A percentile compares a stretch with the other conserved stretches of the same genome.
These are phyloP conservation scores for Arge pagana DNA, from an alignment of 2,888 invertebrate species.

Conservation along the genomic window DNA sequence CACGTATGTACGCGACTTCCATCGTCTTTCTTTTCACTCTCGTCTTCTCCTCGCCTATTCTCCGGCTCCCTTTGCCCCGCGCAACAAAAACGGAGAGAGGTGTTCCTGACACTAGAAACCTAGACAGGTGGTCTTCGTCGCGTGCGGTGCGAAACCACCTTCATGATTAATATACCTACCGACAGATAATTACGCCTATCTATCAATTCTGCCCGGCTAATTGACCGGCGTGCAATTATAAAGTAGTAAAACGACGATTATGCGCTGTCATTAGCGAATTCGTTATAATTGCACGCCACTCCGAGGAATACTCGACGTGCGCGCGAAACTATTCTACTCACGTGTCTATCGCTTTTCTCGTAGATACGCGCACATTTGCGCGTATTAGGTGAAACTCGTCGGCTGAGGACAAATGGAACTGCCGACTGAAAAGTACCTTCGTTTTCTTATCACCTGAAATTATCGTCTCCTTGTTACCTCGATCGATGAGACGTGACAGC, in stretches of 20 bases:
- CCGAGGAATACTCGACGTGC: not conserved
- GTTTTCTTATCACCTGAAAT: too few species aligned
- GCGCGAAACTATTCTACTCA: not conserved
- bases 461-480: too few species aligned
- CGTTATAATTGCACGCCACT: not conserved
- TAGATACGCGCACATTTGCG: too few species aligned
- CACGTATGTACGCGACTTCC: too few species aligned
- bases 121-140: not conserved
- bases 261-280: not conserved
- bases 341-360: not conserved
- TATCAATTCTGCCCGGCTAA: constrained; percentile 14
- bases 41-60: too few species aligned
- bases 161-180: not conserved
- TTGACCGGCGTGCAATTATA: constrained; percentile 3
- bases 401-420: too few species aligned
- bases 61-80: not conserved
- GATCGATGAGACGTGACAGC: too few species aligned
- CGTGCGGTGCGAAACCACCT: not conserved
- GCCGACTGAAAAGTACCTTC: too few species aligned
- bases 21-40: constrained; percentile 23
- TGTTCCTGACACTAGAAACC: not conserved
- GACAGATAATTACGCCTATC: constrained; percentile 3
- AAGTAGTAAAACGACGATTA: not conserved
- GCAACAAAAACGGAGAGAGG: not conserved
- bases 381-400: too few species aligned